Evolutionary conservation across 2,888 invertebrate genomes (phyloP), one percentile per base, ranked within the genome.

Genomic region (Emesis russula): DNA sequence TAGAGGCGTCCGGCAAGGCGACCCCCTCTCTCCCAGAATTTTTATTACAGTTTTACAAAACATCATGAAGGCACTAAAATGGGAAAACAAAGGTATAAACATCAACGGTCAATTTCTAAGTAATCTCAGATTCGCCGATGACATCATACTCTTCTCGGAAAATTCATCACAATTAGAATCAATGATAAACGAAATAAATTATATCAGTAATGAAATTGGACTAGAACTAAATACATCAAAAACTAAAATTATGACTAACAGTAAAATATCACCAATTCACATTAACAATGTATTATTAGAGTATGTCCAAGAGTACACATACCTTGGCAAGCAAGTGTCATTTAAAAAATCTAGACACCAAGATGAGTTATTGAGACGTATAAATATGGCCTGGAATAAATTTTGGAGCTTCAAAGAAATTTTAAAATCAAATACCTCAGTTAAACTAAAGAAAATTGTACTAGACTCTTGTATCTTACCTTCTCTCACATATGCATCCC

Each of bases 361-460:
- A 44, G 74, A 74, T 44, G 44, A 74, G 44, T 44, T n/a, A 74
- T 44, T 11, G 6, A 74, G 18, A 74, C 41, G 74, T 9, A 25
- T 74, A 74, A 44, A 44, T n/a, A 15, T 44, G 3, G 44, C n/a
- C 7, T 74, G 87, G 83, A 83, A 81, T 48, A 83, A 83, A 74
- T 86, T 74, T 70, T 85, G 79, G 75, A 78, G 68, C 18, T 68
- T 48, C 3, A 83, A 83, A 86, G 83, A 86, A 80, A 71, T 86
- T 33, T 5, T 86, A 9, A 86, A 83, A 83, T 44, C 79, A 15
- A 53, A 85, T 31, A 70, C 5, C 38, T 38, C 5, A 38, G 38
- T 38, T 38, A 38, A 6, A 38, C 6, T 38, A 6, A 38, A 6
- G 38, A 38, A 38, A 38, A 6, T 38, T 38, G 38, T 38, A 38